Evolutionary conservation across 2,797 vertebrate species (phyloP), one percentile per base, ranked within the genome.

Genomic region (Aselliscus stoliczkanus): DNA sequence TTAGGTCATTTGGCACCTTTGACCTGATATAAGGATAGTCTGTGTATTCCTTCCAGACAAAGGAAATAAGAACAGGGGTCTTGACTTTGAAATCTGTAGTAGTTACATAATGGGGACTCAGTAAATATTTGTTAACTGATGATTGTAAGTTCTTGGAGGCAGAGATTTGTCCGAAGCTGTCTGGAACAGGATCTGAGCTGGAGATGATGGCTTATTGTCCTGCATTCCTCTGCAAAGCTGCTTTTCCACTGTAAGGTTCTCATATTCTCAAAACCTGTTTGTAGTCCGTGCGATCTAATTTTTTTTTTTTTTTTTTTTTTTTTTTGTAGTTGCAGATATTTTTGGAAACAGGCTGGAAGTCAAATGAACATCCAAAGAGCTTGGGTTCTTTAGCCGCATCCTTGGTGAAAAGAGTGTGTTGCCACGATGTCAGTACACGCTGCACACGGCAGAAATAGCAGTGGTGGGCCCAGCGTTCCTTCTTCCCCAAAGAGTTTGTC

Each of bases 341-440:
- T 37, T 42, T 65, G 90, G 64, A 76, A 88, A 79, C 27, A 52
- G 96, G 11, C 31, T 17, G 72, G 83, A 93, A 80, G 56, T 65
- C 65, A 85, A 79, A 58, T 58, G 50, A 72, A 70, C n/a, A 10
- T 76, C 95, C 73, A 70, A 69, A 95, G 93, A 60, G n/a, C 56
- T 77, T 70, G 52, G 18, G 8, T 75, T 88, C 34, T 70, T 72
- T 47, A 82, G n/a, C 6, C 17, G 69, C 15, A 75, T 56, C 50
- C 56, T 39, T 73, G 56, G 0, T 82, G 73, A 79, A 77, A 62
- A 84, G 9, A 88, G 81, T 17, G 88, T 27, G 69, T 86, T 91
- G 88, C 73, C 54, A 97, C 97, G 50, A 98, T 99, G 98, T 96
- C 98, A 8, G 72, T 96, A 23, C 94, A 95, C 31, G 52, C 29